phyloP scores from a whole-genome alignment of 2,888 invertebrate genomes.

The Oscheius sp. region DNA sequence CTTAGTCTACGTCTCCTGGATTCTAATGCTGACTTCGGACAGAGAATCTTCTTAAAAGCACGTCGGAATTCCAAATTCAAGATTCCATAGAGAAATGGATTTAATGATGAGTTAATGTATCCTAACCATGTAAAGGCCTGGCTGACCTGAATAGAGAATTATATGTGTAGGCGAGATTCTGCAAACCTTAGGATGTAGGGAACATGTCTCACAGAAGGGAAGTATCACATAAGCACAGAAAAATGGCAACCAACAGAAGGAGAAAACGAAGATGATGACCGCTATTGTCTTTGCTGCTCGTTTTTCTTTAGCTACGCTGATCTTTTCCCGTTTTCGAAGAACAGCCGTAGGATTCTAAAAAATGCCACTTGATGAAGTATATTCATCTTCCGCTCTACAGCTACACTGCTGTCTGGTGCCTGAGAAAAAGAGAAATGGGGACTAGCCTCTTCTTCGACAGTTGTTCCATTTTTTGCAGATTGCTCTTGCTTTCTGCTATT shows the following conservation, averaged over 20 bases:
- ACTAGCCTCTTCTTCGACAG: constrained; percentile 29
- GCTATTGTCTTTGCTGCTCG: constrained; percentile 74
- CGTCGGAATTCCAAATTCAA: constrained; percentile 72
- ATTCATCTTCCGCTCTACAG: not conserved
- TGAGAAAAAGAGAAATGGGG: not conserved
- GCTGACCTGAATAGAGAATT: constrained; percentile 56
- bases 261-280: constrained; percentile 73
- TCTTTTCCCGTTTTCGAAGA: constrained; percentile 71
- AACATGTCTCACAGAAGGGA: constrained; percentile 72
- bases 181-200: constrained; percentile 71
- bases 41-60: constrained; percentile 72
- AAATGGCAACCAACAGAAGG: constrained; percentile 73
- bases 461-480: constrained; percentile 20
- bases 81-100: constrained; percentile 72
- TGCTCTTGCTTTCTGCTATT: constrained; percentile 45
- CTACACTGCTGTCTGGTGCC: not conserved
- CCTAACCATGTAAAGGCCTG: constrained; percentile 73
- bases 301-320: constrained; percentile 73
- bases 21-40: constrained; percentile 65
- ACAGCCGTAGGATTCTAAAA: constrained; percentile 67
- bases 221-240: constrained; percentile 73
- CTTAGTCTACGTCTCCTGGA: constrained; percentile 52
- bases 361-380: not conserved
- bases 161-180: not conserved
- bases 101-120: constrained; percentile 71